phyloP scores from a whole-genome alignment of 2,113 vertebrate genomes.

The Gadus chalcogrammus region DNA sequence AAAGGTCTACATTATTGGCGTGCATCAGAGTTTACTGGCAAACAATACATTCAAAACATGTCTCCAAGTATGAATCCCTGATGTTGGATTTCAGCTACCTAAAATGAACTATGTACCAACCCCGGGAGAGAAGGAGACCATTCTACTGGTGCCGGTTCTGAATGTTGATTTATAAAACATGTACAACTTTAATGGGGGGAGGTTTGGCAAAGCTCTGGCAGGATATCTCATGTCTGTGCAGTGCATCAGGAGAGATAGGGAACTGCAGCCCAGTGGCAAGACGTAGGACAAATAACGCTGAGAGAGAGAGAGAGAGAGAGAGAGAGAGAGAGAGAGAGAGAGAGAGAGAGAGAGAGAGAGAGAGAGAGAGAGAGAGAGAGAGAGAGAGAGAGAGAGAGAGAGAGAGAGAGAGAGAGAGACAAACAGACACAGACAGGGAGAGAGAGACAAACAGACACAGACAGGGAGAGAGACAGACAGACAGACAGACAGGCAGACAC shows the following conservation, averaged over 20 bases:
- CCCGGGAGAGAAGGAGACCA: neutral
- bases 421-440: neutral
- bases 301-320: neutral
- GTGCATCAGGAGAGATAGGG: constrained; percentile 46
- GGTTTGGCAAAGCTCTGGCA: constrained; percentile 55
- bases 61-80: no score
- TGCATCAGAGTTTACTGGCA: neutral
- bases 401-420: neutral
- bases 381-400: constrained; percentile 16
- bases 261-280: constrained; percentile 45
- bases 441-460: neutral
- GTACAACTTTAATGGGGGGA: constrained; percentile 1
- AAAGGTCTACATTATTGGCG: constrained; percentile 14
- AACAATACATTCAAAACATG: neutral
- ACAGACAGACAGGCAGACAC: neutral
- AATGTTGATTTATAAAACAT: constrained; percentile 8
- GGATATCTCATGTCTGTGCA: constrained; percentile 32
- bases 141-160: neutral
- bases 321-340: constrained; percentile 28
- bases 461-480: neutral
- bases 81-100: no score
- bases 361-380: constrained; percentile 44
- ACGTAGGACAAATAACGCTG: neutral
- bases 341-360: neutral
- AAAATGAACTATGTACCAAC: neutral